These are phyloP conservation scores for Venusia cambrica DNA, from an alignment of 2,888 invertebrate species.

Conservation along the genomic window DNA sequence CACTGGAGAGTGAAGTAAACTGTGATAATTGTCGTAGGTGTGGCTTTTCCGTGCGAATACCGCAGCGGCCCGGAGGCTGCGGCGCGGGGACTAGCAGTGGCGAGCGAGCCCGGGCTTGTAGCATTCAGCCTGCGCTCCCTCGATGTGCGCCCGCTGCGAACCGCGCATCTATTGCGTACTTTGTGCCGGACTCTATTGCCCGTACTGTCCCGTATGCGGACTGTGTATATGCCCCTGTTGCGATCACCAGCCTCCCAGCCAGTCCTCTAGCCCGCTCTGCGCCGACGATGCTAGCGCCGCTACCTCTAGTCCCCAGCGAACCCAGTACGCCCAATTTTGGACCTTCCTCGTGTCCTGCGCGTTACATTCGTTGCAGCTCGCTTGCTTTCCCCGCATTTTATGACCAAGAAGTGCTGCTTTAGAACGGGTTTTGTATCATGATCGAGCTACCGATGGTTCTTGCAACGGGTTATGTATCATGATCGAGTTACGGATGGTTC, in stretches of 20 bases:
- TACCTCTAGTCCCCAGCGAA: conserved; percentile 27
- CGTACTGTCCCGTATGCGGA: conserved; percentile 15
- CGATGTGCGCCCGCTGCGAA: conserved; percentile 15
- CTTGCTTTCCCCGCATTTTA: conserved; percentile 42
- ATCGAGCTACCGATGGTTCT: too few species aligned
- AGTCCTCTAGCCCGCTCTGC: conserved; percentile 27
- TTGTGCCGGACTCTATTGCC: conserved; percentile 15
- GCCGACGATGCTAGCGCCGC: conserved; percentile 24
- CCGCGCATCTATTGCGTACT: conserved; percentile 16
- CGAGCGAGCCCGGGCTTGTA: conserved; percentile 72
- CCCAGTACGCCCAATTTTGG: conserved; percentile 25
- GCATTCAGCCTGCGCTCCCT: conserved; percentile 49
- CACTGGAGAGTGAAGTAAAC: conserved; percentile 10
- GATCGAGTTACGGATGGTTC: too few species aligned
- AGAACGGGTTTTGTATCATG: conserved; percentile 30
- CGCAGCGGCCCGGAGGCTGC: conserved; percentile 73
- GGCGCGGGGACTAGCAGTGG: conserved; percentile 85
- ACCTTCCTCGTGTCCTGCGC: conserved; percentile 27
- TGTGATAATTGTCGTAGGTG: conserved; percentile 50
- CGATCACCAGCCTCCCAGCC: conserved; percentile 3
- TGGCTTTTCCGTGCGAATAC: conserved; percentile 75
- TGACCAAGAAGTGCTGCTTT: conserved; percentile 38
- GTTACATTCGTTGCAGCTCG: conserved; percentile 27
- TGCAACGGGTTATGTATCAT: too few species aligned
- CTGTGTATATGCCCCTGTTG: conserved; percentile 12